phyloP scores from a whole-genome alignment of 2,113 vertebrate species.

The Percina caprodes region DNA sequence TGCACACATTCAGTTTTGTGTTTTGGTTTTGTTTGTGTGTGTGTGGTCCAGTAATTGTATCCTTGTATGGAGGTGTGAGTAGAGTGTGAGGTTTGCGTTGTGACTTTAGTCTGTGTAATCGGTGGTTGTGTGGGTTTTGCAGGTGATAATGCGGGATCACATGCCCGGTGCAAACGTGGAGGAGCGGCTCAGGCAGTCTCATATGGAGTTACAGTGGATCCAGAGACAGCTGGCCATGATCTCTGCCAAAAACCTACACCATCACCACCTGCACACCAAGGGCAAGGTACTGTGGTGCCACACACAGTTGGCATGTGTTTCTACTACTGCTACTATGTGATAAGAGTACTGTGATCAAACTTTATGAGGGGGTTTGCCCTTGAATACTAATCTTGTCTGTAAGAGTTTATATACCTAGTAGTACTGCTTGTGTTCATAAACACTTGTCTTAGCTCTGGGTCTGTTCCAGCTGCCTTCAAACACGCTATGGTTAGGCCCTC shows the following conservation, averaged over 20 bases:
- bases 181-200: slow-evolving; percentile 81
- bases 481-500: no score
- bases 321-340: not conserved
- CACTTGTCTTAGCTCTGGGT: no score
- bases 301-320: slow-evolving; percentile 5
- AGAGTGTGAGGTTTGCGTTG: slow-evolving; percentile 17
- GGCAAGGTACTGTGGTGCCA: slow-evolving; percentile 77
- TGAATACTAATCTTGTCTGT: not conserved
- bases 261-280: slow-evolving; percentile 66
- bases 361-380: not conserved
- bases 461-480: no score
- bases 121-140: slow-evolving; percentile 44
- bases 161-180: slow-evolving; percentile 69
- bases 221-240: slow-evolving; percentile 83
- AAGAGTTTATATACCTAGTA: not conserved
- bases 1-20: not conserved
- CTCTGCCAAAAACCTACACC: slow-evolving; percentile 67
- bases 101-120: slow-evolving; percentile 23
- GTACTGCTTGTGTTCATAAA: no score
- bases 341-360: not conserved
- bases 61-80: not conserved
- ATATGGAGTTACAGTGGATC: slow-evolving; percentile 85
- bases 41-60: not conserved
- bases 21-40: slow-evolving; percentile 1
- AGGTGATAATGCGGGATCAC: slow-evolving; percentile 80